phyloP scores from a whole-genome alignment of 2,113 vertebrate species.

The Apeltes quadracus region DNA sequence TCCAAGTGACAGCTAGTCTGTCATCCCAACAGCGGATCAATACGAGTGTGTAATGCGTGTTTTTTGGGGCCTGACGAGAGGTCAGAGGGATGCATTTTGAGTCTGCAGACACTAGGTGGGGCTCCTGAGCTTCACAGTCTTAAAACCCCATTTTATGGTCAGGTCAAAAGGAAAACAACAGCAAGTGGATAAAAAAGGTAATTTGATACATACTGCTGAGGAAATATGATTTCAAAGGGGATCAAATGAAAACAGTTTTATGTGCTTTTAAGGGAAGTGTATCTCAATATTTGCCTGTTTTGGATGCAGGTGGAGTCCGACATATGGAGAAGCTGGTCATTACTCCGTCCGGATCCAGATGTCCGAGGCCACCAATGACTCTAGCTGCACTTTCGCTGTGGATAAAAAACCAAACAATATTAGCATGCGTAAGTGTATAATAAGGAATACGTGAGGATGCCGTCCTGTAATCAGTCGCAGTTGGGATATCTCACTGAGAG shows the following conservation, averaged over 20 bases:
- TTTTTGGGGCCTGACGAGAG: slow-evolving; percentile 55
- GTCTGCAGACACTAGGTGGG: slow-evolving; percentile 69
- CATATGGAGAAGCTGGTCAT: slow-evolving; percentile 78
- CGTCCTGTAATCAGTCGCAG: neutral
- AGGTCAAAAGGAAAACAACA: slow-evolving; percentile 19
- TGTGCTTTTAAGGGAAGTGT: slow-evolving; percentile 8
- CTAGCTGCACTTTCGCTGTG: slow-evolving; percentile 62
- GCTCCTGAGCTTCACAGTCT: slow-evolving; percentile 52
- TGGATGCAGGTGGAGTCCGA: slow-evolving; percentile 75
- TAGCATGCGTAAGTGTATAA: slow-evolving; percentile 74
- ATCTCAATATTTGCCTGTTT: slow-evolving; percentile 45
- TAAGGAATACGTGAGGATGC: neutral
- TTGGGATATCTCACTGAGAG: neutral
- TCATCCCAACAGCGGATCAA: slow-evolving; percentile 78
- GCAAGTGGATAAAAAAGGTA: neutral
- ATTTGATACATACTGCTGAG: slow-evolving; percentile 26
- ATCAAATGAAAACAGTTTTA: slow-evolving; percentile 14
- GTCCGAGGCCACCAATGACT: slow-evolving; percentile 20
- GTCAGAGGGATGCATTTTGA: slow-evolving; percentile 16
- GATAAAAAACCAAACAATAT: slow-evolving; percentile 65
- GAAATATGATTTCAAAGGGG: slow-evolving; percentile 5
- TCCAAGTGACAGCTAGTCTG: slow-evolving; percentile 79
- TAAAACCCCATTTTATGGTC: neutral
- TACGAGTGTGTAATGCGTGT: slow-evolving; percentile 73
- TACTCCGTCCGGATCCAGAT: slow-evolving; percentile 76